Evolutionary conservation across 2,888 invertebrate genomes (phyloP).

Genomic region (Sphaerophoria taeniata): DNA sequence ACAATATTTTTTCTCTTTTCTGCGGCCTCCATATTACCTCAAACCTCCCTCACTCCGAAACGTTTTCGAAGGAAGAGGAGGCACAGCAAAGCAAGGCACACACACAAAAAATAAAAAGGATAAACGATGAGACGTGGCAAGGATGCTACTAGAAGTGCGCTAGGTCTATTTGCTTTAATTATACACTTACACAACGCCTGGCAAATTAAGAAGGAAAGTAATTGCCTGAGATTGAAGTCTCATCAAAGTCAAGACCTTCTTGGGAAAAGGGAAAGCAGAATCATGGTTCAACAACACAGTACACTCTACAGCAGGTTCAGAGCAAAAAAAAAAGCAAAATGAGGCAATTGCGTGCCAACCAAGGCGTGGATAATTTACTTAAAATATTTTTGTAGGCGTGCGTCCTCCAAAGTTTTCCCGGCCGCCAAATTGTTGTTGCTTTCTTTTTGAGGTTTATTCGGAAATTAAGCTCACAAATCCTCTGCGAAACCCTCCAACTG

Average conservation of each 20-base stretch:
- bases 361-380: slow-evolving; percentile 73
- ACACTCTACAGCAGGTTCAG: not conserved
- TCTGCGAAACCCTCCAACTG: not conserved
- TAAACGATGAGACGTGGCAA: slow-evolving; percentile 53
- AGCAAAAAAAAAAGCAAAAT: slow-evolving; percentile 46
- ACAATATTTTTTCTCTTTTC: slow-evolving; percentile 33
- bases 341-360: slow-evolving; percentile 71
- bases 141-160: slow-evolving; percentile 51
- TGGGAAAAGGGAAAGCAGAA: not conserved
- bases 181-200: slow-evolving; percentile 69
- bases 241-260: slow-evolving; percentile 66
- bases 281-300: not conserved
- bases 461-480: slow-evolving; percentile 7
- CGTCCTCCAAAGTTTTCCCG: slow-evolving; percentile 37
- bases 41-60: not conserved
- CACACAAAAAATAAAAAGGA: slow-evolving; percentile 41
- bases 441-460: slow-evolving; percentile 37
- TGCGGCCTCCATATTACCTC: not conserved
- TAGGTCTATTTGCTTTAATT: slow-evolving; percentile 73
- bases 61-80: not conserved
- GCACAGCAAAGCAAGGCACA: slow-evolving; percentile 15
- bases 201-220: slow-evolving; percentile 74
- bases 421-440: slow-evolving; percentile 20
- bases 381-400: slow-evolving; percentile 63
- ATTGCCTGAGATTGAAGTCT: slow-evolving; percentile 74